Evolutionary conservation across 2,113 vertebrate genomes (phyloP).

Genomic region (Carlito syrichta): DNA sequence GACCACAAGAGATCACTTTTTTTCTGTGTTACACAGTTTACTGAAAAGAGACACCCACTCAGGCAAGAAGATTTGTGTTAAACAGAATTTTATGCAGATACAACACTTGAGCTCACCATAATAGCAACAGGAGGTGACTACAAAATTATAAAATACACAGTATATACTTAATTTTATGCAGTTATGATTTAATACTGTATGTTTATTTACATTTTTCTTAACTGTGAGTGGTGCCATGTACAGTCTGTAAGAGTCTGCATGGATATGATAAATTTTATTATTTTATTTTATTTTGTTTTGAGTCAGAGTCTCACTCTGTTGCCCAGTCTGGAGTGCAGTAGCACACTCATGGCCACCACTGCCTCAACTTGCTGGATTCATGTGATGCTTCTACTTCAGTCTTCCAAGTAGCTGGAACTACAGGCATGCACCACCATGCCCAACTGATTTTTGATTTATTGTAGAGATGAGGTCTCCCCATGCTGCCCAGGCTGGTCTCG

Average conservation of each 20-base stretch:
- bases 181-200: background rate
- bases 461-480: too few relatives aligned
- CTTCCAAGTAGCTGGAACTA: too few relatives aligned
- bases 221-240: background rate
- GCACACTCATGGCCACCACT: too few relatives aligned
- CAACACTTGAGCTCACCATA: background rate
- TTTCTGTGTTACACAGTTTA: background rate
- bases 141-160: background rate
- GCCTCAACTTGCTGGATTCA: too few relatives aligned
- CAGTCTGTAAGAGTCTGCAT: background rate
- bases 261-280: too few relatives aligned
- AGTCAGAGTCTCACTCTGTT: too few relatives aligned
- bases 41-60: background rate
- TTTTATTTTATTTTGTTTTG: too few relatives aligned
- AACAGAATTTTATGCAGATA: background rate
- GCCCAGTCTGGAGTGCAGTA: too few relatives aligned
- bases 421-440: too few relatives aligned
- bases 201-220: background rate
- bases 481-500: too few relatives aligned
- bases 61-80: background rate
- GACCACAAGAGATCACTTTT: background rate
- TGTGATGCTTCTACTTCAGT: too few relatives aligned
- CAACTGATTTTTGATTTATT: too few relatives aligned
- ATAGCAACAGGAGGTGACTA: background rate
- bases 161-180: background rate